Evolutionary conservation across 2,888 invertebrate genomes (phyloP), one percentile per base, ranked within the genome.

Genomic region (Synergus japonicus): DNA sequence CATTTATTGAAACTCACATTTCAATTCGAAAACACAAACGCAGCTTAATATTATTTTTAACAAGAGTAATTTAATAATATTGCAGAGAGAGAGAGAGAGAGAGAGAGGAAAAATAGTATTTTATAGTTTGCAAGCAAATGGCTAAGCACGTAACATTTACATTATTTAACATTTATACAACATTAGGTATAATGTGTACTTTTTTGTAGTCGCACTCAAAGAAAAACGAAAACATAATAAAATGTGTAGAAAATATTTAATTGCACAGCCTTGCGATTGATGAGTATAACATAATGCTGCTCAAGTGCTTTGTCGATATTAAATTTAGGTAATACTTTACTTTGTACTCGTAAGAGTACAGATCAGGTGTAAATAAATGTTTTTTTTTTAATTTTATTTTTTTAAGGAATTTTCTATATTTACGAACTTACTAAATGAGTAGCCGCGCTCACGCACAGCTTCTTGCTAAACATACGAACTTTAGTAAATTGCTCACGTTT

Each of bases 251-350:
- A 82, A 82, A 78, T 65, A 79, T 84, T 82, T 82, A 78, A 81
- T 82, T 77, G 82, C 87, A 87, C 87, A 86, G 86, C 87, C 85
- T 86, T 81, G 79, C 81, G 82, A 86, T 86, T 85, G 84, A 85
- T 85, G 83, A 86, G 85, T 85, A 85, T 18, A 80, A 77, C 15
- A 66, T n/a, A 76, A 76, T 69, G 29, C n/a, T 78, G 67, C 60
- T 76, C 22, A 67, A 67, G 67, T 67, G 67, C 44, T 67, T 67
- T 22, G 44, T 66, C 66, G 44, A 67, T 22, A 67, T 44, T 65
- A n/a, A 67, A 18, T 67, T 43, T 44, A 29, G 22, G 22, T 29
- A 67, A 67, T 67, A 67, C 18, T 67, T 46, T 46, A 67, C 43
- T 66, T 37, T 41, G 1, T 66, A 67, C 67, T 44, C n/a, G 22